These are phyloP conservation scores for Sycophila texana DNA, from an alignment of 2,888 invertebrate genomes.

Conservation along the genomic window DNA sequence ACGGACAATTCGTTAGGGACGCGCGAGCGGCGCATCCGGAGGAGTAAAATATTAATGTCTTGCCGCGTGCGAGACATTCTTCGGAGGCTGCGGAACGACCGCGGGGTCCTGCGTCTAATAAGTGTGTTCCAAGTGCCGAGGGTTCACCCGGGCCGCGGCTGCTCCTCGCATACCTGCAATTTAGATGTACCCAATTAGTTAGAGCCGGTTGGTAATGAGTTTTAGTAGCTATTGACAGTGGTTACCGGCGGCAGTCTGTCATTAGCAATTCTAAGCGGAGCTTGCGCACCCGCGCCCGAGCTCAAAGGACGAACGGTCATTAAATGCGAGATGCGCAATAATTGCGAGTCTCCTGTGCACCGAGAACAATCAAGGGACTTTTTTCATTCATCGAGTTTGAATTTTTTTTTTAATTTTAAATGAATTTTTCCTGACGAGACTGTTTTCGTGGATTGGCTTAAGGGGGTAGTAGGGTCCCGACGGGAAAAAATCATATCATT, in stretches of 20 bases:
- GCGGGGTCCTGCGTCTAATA: neutral
- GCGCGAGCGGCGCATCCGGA: neutral
- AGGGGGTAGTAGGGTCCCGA: too few relatives aligned
- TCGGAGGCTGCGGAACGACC: slow-evolving; percentile 10
- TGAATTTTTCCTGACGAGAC: neutral
- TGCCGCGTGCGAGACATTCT: neutral
- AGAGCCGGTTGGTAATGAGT: slow-evolving; percentile 61
- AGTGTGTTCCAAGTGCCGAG: neutral
- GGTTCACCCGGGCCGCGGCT: slow-evolving; percentile 14
- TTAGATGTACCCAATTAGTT: slow-evolving; percentile 64
- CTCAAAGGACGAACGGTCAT: slow-evolving; percentile 41
- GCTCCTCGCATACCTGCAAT: slow-evolving; percentile 59
- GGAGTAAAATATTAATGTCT: slow-evolving; percentile 22
- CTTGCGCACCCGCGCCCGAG: slow-evolving; percentile 46
- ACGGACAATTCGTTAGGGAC: neutral
- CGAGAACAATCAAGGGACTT: slow-evolving; percentile 3
- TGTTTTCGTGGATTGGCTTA: too few relatives aligned
- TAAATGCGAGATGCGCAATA: slow-evolving; percentile 13
- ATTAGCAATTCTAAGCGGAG: slow-evolving; percentile 69
- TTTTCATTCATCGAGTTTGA: neutral
- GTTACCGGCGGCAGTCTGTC: slow-evolving; percentile 55
- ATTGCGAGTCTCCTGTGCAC: neutral
- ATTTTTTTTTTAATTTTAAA: neutral
- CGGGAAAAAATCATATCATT: too few relatives aligned
- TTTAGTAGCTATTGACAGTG: slow-evolving; percentile 65